Evolutionary conservation across 2,888 invertebrate genomes (phyloP).

Genomic region (Patella caerulea): DNA sequence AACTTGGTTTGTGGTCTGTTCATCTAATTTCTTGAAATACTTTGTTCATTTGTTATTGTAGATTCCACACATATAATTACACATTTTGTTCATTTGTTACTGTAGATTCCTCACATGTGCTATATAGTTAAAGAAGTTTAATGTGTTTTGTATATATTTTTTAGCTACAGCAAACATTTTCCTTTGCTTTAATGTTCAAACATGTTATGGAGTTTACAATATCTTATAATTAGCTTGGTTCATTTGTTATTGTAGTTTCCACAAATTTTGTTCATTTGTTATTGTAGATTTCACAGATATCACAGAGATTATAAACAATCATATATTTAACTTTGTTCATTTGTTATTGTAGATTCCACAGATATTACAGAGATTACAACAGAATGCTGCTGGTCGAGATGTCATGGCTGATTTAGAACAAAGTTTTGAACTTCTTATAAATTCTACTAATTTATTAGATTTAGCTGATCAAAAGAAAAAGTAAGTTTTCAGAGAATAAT

Average conservation of each 20-base stretch:
- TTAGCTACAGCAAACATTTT: too few relatives aligned
- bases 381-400: constrained; percentile 73
- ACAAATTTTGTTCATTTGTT: too few relatives aligned
- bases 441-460: constrained; percentile 87
- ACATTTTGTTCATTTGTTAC: constrained; percentile 22
- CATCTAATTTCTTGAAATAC: too few relatives aligned
- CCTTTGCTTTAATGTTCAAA: too few relatives aligned
- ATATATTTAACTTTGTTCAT: too few relatives aligned
- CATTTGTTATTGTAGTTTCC: constrained; percentile 80
- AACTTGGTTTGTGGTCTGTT: background rate
- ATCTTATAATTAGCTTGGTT: constrained; percentile 35
- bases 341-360: constrained; percentile 50
- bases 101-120: constrained; percentile 54
- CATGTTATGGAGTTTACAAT: too few relatives aligned
- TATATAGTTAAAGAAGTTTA: too few relatives aligned
- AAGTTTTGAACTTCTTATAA: constrained; percentile 87
- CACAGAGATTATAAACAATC: too few relatives aligned
- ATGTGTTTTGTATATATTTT: too few relatives aligned
- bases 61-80: constrained; percentile 58
- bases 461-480: constrained; percentile 90
- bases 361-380: constrained; percentile 56
- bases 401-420: constrained; percentile 84
- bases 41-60: constrained; percentile 19
- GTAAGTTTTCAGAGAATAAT: constrained; percentile 43
- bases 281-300: too few relatives aligned